These are phyloP conservation scores for Ischnus inquisitorius DNA, from an alignment of 2,888 invertebrate genomes.

Conservation along the genomic window DNA sequence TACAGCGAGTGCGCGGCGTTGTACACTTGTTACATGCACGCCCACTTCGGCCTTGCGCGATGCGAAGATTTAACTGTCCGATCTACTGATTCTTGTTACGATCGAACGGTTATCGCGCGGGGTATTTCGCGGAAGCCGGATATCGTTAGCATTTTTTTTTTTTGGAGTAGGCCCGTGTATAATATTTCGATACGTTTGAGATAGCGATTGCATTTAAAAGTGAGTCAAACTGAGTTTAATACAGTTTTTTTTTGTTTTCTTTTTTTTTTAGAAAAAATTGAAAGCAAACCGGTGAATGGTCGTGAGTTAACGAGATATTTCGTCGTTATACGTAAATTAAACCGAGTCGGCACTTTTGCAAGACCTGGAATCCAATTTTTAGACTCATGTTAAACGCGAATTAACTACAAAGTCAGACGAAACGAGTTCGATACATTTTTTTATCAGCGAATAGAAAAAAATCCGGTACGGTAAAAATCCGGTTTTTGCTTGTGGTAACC, in stretches of 20 bases:
- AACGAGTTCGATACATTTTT: no score
- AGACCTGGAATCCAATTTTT: no score
- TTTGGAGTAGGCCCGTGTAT: background rate
- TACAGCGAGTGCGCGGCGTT: slow-evolving; percentile 31
- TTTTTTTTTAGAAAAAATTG: no score
- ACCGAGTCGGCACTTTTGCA: no score
- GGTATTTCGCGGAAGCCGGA: background rate
- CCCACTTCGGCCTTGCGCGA: slow-evolving; percentile 5
- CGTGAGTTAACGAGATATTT: slow-evolving; percentile 9
- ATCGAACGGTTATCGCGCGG: background rate
- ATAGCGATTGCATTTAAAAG: background rate
- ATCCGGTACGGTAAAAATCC: no score
- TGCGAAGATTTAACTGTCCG: background rate
- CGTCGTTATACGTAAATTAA: background rate
- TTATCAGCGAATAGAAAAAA: no score
- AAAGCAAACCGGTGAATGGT: no score
- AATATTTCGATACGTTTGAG: background rate
- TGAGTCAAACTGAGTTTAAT: background rate
- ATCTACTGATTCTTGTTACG: slow-evolving; percentile 20
- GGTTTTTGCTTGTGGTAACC: no score
- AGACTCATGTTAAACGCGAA: background rate
- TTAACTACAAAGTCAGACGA: no score
- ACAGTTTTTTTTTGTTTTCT: no score
- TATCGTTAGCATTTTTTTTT: background rate
- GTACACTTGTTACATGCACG: slow-evolving; percentile 31